These are phyloP conservation scores for Muscicapa striata DNA, from an alignment of 2,797 vertebrate genomes.

Conservation along the genomic window DNA sequence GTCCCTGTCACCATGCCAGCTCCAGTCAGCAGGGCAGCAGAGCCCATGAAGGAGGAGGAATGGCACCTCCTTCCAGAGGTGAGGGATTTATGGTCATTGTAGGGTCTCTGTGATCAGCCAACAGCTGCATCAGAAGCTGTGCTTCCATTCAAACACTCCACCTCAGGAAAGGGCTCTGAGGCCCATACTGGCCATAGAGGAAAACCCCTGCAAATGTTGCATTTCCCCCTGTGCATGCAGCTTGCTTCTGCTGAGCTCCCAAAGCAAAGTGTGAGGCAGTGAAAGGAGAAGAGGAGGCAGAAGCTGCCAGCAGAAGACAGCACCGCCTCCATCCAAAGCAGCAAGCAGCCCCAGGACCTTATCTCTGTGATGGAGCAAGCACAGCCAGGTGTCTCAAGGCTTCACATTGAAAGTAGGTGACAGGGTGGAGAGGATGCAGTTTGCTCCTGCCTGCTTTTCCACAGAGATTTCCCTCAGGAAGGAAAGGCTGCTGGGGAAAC, in stretches of 20 bases:
- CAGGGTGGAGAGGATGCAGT: not conserved
- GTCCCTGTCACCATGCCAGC: not conserved
- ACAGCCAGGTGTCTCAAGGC: no score
- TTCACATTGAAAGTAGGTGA: not conserved
- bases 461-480: not conserved
- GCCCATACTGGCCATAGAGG: rapidly evolving
- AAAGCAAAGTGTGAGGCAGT: not conserved
- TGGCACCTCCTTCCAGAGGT: rapidly evolving
- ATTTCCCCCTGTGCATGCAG: not conserved
- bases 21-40: not conserved
- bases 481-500: not conserved
- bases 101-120: not conserved
- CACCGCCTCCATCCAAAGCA: not conserved
- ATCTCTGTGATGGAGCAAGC: not conserved
- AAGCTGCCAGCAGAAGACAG: not conserved
- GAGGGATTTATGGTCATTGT: rapidly evolving
- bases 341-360: not conserved
- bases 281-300: not conserved
- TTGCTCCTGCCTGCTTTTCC: not conserved
- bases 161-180: not conserved
- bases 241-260: not conserved
- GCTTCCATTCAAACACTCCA: not conserved
- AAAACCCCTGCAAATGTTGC: not conserved
- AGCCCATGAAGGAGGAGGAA: rapidly evolving
- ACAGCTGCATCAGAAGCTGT: rapidly evolving